Evolutionary conservation across 2,113 vertebrate species (phyloP).

Genomic region (Columbina picui): DNA sequence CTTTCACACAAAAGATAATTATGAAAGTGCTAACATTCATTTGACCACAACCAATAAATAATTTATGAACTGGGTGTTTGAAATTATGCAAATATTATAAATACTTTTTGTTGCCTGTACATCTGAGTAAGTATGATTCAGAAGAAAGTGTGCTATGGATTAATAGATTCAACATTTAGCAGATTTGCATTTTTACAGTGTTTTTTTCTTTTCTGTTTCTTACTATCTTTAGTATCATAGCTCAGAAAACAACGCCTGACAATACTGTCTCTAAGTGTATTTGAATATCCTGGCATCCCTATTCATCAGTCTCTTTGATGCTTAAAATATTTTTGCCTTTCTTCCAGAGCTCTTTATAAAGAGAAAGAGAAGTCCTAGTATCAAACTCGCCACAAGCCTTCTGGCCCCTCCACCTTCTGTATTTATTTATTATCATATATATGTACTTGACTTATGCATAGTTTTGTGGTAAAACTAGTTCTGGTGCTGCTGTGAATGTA

Average conservation of each 20-base stretch:
- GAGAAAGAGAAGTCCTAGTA: constrained; percentile 38
- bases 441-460: constrained; percentile 11
- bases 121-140: constrained; percentile 78
- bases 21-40: constrained; percentile 75
- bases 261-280: constrained; percentile 75
- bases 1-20: constrained; percentile 80
- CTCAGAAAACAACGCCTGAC: constrained; percentile 75
- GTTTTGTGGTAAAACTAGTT: background rate
- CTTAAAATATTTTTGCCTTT: constrained; percentile 76
- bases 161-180: constrained; percentile 76
- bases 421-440: constrained; percentile 38
- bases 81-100: constrained; percentile 81
- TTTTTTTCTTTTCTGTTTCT: constrained; percentile 73
- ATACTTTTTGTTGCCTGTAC: constrained; percentile 76
- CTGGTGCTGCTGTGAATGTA: background rate
- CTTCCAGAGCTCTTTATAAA: constrained; percentile 72
- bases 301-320: constrained; percentile 75
- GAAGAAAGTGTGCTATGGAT: constrained; percentile 74
- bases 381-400: constrained; percentile 48
- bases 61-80: constrained; percentile 79
- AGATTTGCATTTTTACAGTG: constrained; percentile 77
- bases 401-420: background rate
- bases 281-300: constrained; percentile 74
- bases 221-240: constrained; percentile 76
- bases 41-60: constrained; percentile 82